Conservation (phyloP, 1,140 invertebrate genomes). For the Aphaenogaster floridana region DNA sequence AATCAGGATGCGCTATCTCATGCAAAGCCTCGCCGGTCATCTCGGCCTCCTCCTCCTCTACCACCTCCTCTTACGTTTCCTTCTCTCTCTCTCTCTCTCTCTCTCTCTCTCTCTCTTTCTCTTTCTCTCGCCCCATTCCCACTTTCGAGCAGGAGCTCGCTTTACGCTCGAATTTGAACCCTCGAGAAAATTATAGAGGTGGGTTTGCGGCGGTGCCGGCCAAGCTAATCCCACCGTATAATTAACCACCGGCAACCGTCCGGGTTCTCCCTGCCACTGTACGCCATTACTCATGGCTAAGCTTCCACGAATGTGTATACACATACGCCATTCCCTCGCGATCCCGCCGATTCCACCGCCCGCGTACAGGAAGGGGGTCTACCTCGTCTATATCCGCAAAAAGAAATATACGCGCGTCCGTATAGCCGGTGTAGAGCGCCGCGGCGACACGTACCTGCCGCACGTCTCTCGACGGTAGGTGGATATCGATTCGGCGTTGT, state of each 20-base stretch:
- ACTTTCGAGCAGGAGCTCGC: conserved; percentile 70
- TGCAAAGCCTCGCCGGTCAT: conserved; percentile 58
- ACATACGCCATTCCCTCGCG: conserved; percentile 53
- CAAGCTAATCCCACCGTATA: conserved; percentile 84
- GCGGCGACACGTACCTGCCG: conserved; percentile 33
- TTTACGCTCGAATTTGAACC: conserved; percentile 83
- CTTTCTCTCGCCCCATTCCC: not conserved
- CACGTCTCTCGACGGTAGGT: conserved; percentile 28
- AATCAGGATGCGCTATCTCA: conserved; percentile 75
- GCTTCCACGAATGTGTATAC: conserved; percentile 75
- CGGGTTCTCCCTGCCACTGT: conserved; percentile 69
- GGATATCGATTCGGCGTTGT: conserved; percentile 46
- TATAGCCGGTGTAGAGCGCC: not conserved
- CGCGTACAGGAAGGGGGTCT: not conserved
- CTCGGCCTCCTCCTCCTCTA: conserved; percentile 5
- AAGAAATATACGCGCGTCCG: conserved; percentile 37
- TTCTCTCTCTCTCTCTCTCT: not conserved
- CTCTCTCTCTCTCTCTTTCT: not conserved
- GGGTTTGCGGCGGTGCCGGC: conserved; percentile 79
- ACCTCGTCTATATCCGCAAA: conserved; percentile 44
- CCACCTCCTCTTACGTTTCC: not conserved
- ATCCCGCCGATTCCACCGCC: conserved; percentile 26
- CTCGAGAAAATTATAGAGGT: conserved; percentile 84
- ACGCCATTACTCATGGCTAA: conserved; percentile 81
- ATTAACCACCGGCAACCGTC: conserved; percentile 83